Conservation (phyloP, 2,113 vertebrate genomes). For the Dipodomys ordii region DNA sequence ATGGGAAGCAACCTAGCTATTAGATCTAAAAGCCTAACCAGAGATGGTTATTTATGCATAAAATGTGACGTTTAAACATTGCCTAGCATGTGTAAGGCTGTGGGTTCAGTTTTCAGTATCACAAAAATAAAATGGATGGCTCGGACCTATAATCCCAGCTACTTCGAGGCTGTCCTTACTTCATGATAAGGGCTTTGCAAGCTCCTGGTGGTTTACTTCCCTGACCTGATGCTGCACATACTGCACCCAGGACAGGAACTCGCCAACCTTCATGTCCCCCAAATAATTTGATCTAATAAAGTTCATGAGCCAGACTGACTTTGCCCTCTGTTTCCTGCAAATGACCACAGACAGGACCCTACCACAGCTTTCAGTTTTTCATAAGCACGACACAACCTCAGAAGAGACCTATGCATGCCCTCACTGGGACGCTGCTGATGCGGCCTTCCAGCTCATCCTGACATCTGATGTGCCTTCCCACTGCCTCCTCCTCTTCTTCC, state of each 20-base stretch:
- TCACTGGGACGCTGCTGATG: background rate
- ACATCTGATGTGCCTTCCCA: background rate
- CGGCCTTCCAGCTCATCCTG: background rate
- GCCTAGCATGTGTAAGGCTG: too few species aligned
- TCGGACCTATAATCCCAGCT: background rate
- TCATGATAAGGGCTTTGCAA: background rate
- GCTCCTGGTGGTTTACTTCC: background rate
- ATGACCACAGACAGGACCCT: background rate
- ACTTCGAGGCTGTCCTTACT: background rate
- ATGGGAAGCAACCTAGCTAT: background rate
- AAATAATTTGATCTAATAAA: background rate
- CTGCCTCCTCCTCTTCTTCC: background rate
- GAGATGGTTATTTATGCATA: background rate
- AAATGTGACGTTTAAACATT: background rate
- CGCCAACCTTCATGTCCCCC: background rate
- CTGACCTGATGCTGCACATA: background rate
- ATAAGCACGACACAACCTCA: background rate
- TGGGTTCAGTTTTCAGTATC: background rate
- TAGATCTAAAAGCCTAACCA: constrained; percentile 2
- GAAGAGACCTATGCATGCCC: background rate
- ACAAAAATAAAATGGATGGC: background rate
- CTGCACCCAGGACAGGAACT: background rate
- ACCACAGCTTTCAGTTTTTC: background rate
- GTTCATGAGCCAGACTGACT: background rate
- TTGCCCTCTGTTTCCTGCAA: background rate